Conservation (phyloP, 2,113 vertebrate genomes). For the Embiotoca jacksoni region DNA sequence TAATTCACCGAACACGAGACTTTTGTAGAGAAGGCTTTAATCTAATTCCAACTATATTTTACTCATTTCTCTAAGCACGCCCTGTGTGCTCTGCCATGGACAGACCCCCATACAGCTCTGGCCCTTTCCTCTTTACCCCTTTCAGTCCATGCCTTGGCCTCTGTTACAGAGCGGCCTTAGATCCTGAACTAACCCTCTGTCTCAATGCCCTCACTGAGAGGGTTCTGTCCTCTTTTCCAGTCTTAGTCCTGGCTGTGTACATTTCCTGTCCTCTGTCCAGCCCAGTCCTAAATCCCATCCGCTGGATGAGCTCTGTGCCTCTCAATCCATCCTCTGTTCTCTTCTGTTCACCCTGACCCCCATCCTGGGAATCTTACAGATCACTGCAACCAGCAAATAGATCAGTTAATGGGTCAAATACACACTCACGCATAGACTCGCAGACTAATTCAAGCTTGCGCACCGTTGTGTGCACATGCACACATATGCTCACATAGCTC, state of each 20-base stretch:
- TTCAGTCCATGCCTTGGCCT: constrained; percentile 60
- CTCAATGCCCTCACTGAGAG: constrained; percentile 64
- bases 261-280: constrained; percentile 54
- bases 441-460: constrained; percentile 21
- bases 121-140: constrained; percentile 51
- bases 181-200: constrained; percentile 57
- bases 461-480: neutral
- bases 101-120: constrained; percentile 37
- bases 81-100: constrained; percentile 25
- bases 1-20: neutral
- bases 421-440: constrained; percentile 32
- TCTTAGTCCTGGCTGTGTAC: constrained; percentile 36
- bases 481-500: neutral
- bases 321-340: constrained; percentile 65
- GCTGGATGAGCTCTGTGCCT: constrained; percentile 5
- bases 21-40: neutral
- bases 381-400: constrained; percentile 55
- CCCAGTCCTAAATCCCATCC: constrained; percentile 45
- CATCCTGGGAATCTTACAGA: constrained; percentile 43
- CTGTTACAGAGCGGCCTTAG: constrained; percentile 57
- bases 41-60: constrained; percentile 18
- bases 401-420: constrained; percentile 49
- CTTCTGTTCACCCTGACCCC: constrained; percentile 41
- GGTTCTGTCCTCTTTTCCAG: constrained; percentile 58
- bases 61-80: constrained; percentile 30